phyloP scores from a whole-genome alignment of 35 echinoderm and acorn worm species.

The Stichopus chloronotus region DNA sequence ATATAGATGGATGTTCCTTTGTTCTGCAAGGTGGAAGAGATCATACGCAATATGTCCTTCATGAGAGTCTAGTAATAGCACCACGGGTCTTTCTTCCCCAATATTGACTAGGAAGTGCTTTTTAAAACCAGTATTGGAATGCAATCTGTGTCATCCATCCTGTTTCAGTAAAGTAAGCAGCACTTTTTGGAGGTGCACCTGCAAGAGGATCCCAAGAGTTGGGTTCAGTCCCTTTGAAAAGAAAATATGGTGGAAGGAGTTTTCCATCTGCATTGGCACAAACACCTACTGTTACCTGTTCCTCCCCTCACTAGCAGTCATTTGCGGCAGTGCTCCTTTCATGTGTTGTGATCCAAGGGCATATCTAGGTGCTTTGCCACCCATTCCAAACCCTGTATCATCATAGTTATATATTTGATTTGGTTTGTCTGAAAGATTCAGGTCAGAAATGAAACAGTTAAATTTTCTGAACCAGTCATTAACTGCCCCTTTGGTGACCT shows the following conservation, averaged over 20 bases:
- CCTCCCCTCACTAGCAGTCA: constrained; percentile 4
- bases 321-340: not conserved
- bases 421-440: constrained; percentile 34
- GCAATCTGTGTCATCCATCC: constrained; percentile 38
- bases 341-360: not conserved
- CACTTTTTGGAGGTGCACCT: too few relatives aligned
- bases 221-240: too few relatives aligned
- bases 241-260: too few relatives aligned
- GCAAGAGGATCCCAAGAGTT: too few relatives aligned
- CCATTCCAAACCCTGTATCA: not conserved
- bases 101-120: not conserved
- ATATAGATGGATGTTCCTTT: constrained; percentile 16
- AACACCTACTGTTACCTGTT: too few relatives aligned
- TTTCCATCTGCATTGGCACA: too few relatives aligned
- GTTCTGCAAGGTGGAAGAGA: constrained; percentile 37
- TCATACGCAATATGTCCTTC: constrained; percentile 38
- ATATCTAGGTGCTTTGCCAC: not conserved
- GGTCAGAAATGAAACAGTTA: too few relatives aligned
- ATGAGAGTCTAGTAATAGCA: constrained; percentile 32
- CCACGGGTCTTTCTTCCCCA: constrained; percentile 26
- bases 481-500: too few relatives aligned
- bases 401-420: not conserved
- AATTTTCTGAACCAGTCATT: too few relatives aligned
- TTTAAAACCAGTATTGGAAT: constrained; percentile 44
- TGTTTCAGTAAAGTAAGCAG: constrained; percentile 12